These are phyloP conservation scores for Andrena bicolor DNA, from an alignment of 2,888 invertebrate genomes.

Conservation along the genomic window DNA sequence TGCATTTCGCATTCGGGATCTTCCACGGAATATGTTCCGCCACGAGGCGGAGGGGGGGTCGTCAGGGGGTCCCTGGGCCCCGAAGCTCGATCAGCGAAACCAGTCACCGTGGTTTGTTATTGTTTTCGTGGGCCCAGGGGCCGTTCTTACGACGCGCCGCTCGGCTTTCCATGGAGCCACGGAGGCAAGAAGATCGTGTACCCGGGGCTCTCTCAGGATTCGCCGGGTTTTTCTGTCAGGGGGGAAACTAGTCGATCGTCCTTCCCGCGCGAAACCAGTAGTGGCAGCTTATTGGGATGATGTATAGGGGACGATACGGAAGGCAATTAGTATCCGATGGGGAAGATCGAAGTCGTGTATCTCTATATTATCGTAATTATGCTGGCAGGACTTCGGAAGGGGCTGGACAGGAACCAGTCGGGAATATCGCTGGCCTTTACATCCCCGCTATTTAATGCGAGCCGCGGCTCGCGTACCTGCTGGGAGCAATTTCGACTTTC, in stretches of 20 bases:
- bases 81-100: constrained; percentile 66
- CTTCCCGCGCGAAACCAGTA: constrained; percentile 49
- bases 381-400: constrained; percentile 15
- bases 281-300: constrained; percentile 45
- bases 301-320: constrained; percentile 35
- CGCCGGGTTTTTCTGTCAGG: constrained; percentile 4
- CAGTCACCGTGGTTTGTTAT: constrained; percentile 76
- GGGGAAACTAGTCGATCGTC: constrained; percentile 35
- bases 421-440: background rate
- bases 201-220: constrained; percentile 1
- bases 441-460: constrained; percentile 8
- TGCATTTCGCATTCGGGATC: constrained; percentile 84
- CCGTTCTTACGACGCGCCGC: constrained; percentile 33
- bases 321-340: constrained; percentile 50
- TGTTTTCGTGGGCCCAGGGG: constrained; percentile 69
- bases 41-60: constrained; percentile 14
- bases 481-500: constrained; percentile 4
- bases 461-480: constrained; percentile 12
- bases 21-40: constrained; percentile 78
- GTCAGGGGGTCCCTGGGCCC: constrained; percentile 17
- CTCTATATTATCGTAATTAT: constrained; percentile 60
- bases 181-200: constrained; percentile 36
- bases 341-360: constrained; percentile 28
- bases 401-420: constrained; percentile 38
- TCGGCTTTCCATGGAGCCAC: background rate